A percentile compares a stretch with the other conserved stretches of the same genome.
Conservation (phyloP, 1,140 invertebrate genomes). For the Neodiprion virginianus region DNA sequence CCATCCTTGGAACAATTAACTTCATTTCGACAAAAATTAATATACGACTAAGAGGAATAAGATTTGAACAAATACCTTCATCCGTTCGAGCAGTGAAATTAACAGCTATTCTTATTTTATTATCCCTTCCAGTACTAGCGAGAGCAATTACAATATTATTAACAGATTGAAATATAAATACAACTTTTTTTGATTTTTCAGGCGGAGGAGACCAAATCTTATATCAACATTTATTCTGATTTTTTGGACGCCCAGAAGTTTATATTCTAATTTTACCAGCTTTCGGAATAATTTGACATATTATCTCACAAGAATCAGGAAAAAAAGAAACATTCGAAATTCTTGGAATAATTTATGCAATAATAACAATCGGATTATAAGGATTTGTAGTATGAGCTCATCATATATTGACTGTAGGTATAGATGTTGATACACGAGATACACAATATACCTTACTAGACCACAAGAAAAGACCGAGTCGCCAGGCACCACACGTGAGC, state of each 20-base stretch:
- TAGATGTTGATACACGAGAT: conserved; percentile 61
- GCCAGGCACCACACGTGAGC: too few relatives aligned
- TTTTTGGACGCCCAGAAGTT: too few relatives aligned
- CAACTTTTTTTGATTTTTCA: conserved; percentile 15
- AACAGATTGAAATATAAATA: conserved; percentile 11
- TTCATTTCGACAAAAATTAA: conserved; percentile 50
- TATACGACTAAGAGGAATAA: conserved; percentile 28
- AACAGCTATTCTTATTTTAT: not conserved
- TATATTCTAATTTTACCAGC: not conserved
- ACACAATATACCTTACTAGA: too few relatives aligned
- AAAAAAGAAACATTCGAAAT: too few relatives aligned
- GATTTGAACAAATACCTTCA: conserved; percentile 26
- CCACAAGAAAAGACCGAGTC: too few relatives aligned
- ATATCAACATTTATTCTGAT: not conserved
- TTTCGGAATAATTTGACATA: not conserved
- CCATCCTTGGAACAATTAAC: conserved; percentile 61
- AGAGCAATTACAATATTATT: too few relatives aligned
- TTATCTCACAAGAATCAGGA: not conserved
- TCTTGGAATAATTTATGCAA: not conserved
- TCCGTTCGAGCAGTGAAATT: not conserved
- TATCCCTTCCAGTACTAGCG: not conserved
- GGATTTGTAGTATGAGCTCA: conserved; percentile 28
- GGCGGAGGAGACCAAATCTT: conserved; percentile 6
- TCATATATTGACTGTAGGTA: conserved; percentile 57
- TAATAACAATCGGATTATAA: not conserved